Base-by-base conservation (phyloP, 2,113 vertebrate genomes). In the Pedetes capensis region DNA sequence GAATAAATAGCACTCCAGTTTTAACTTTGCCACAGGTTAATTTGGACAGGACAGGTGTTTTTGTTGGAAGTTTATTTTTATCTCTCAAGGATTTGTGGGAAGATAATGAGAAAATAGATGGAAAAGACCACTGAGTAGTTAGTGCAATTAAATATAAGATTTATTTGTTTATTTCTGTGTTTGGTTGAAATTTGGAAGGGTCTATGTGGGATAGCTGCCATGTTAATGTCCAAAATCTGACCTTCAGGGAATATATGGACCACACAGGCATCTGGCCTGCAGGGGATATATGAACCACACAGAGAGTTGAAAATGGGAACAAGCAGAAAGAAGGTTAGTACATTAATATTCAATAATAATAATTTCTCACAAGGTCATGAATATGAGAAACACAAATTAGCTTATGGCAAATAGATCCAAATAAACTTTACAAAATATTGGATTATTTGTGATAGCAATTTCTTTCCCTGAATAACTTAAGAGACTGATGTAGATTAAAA, bases 181-280 rank as follows among this genome's bases (percentile, higher is more conserved):
- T 89, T 91, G 66, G 80, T 91, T 87, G 53, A 74, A 63, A 95
- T 97, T 97, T 95, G 89, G 53, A 97, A 96, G 32, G 5, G 51
- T 95, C 92, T 82, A 4, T 69, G 49, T 94, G 71, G 75, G 53
- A 94, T n/a, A 89, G 59, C 20, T 96, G 89, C 83, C 61, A 72
- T 87, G 29, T 89, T 96, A 66, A 93, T 87, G 59, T 96, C 71
- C 74, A 91, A 91, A 93, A 87, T 78, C 18, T 89, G 89, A 85
- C 86, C 93, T 89, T 94, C 61, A 51, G 94, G 75, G 93, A 91
- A 68, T 95, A 96, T 72, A 95, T 89, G 57, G 92, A 97, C 97
- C 94, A 96, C 96, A 96, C 93, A 95, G 95, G 80, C 88, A 90
- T 79, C 34, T 78, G 71, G 53, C 51, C 89, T 90, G 92, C 64